These are phyloP conservation scores for Oreocharis arfaki DNA, from an alignment of 2,113 vertebrate species.

Conservation along the genomic window DNA sequence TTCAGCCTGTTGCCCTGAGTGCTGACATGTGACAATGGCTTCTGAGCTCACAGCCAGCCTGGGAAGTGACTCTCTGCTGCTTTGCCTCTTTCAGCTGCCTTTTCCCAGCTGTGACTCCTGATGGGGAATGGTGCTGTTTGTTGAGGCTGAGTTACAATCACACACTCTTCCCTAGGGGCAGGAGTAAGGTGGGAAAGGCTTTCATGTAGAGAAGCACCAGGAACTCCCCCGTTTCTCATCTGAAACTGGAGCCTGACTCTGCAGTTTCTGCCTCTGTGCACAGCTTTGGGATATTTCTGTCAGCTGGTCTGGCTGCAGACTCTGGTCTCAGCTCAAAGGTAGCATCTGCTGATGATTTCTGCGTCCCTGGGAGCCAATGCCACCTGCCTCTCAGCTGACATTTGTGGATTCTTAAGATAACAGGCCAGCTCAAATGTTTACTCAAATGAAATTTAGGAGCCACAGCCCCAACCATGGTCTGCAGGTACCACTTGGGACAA, in stretches of 20 bases:
- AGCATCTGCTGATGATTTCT: neutral
- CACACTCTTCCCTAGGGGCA: accelerated
- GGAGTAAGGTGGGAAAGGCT: neutral
- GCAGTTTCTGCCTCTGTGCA: neutral
- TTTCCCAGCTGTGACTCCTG: neutral
- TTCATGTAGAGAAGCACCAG: neutral
- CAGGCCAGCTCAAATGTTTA: neutral
- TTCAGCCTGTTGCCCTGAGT: neutral
- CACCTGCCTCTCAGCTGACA: neutral
- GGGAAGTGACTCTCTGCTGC: neutral
- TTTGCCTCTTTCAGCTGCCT: neutral
- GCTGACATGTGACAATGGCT: neutral
- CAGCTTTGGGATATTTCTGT: neutral
- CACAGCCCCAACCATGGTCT: neutral
- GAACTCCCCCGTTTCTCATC: neutral
- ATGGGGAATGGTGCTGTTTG: neutral
- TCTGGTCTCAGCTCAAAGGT: neutral
- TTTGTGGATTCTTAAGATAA: neutral
- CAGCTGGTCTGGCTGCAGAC: neutral
- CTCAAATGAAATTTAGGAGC: neutral
- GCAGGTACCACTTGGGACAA: neutral
- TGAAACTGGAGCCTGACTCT: neutral
- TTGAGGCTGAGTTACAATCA: neutral
- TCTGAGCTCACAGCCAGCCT: neutral
- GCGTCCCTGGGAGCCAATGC: neutral